Evolutionary conservation across 2,113 vertebrate genomes (phyloP), one percentile per base, ranked within the genome.

Genomic region (Lamprologus tigripictilis): DNA sequence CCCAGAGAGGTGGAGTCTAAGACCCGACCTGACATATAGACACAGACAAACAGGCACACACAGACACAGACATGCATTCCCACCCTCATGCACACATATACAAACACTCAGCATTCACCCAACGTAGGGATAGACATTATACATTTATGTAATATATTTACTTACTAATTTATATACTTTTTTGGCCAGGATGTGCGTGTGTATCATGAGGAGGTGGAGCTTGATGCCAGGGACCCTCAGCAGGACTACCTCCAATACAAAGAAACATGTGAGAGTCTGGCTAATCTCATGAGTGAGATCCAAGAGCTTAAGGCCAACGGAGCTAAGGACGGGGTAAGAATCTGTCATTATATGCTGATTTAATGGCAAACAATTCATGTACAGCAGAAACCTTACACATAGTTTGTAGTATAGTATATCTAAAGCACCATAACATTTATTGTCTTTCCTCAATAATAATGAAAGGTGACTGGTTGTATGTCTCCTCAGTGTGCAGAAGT

Each of bases 201-300:
- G 84, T 99, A 99, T 90, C 98, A 96, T 1, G 99, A 99, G 88
- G 99, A 99, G 85, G 96, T 97, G 0, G 98, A 99, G 91, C 96
- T 99, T 90, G 98, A 99, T 35, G 92, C 95, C 51, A 96, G 98
- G 1, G 97, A 98, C 91, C 97, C 98, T 51, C 96, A 96, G 91
- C 97, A 97, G 89, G 99, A 99, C 94, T 98, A 97, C 0, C 91
- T 95, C 2, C 96, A 98, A 37, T 99, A 98, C 96, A 98, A 98
- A 84, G 97, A 97, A 82, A 98, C 98, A 0, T 99, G 99, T 94
- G 97, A 98, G 83, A 96, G 96, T 89, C 93, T 99, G 12, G 97
- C 98, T 87, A 96, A 94, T 6, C 96, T 99, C 31, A 99, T 99
- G 98, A 97, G 96, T 1, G 99, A 99, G 93, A 99, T 99, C 92